Evolutionary conservation across 2,797 vertebrate species (phyloP).

Genomic region (Lophius americanus): DNA sequence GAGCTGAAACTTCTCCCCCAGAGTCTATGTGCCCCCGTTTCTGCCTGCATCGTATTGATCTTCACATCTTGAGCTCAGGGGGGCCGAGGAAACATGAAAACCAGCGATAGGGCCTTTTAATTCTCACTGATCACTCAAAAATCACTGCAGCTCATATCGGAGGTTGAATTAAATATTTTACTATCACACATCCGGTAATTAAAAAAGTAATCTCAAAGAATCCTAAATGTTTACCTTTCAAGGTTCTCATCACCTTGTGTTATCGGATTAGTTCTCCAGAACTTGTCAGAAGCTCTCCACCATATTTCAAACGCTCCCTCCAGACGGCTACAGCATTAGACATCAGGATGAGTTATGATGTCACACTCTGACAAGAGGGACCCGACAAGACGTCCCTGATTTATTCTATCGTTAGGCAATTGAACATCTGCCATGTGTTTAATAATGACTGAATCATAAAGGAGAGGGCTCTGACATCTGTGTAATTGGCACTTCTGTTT

Average conservation of each 20-base stretch:
- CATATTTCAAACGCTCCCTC: conserved; percentile 49
- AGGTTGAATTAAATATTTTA: conserved; percentile 12
- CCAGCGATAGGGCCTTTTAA: conserved; percentile 24
- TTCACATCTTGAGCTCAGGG: conserved; percentile 24
- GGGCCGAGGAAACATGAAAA: conserved; percentile 27
- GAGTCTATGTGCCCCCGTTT: conserved; percentile 29
- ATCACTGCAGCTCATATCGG: conserved; percentile 4
- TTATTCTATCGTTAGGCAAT: conserved; percentile 53
- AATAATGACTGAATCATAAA: conserved; percentile 48
- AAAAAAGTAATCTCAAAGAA: conserved; percentile 13
- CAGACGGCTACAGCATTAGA: conserved; percentile 28
- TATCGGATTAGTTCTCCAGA: conserved; percentile 37
- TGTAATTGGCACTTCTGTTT: conserved; percentile 47
- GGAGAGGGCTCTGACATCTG: conserved; percentile 46
- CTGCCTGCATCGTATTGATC: conserved; percentile 24
- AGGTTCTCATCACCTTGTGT: conserved; percentile 20
- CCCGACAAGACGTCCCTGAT: conserved; percentile 50
- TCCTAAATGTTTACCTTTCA: neutral
- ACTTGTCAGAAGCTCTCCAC: conserved; percentile 22
- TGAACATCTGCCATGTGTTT: conserved; percentile 67
- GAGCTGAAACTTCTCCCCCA: neutral
- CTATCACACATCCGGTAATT: neutral
- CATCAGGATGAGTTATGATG: conserved; percentile 58
- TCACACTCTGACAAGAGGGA: conserved; percentile 40
- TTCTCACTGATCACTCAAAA: conserved; percentile 33